Conservation (phyloP, 1,140 invertebrate genomes). For the Orchesella cincta region DNA sequence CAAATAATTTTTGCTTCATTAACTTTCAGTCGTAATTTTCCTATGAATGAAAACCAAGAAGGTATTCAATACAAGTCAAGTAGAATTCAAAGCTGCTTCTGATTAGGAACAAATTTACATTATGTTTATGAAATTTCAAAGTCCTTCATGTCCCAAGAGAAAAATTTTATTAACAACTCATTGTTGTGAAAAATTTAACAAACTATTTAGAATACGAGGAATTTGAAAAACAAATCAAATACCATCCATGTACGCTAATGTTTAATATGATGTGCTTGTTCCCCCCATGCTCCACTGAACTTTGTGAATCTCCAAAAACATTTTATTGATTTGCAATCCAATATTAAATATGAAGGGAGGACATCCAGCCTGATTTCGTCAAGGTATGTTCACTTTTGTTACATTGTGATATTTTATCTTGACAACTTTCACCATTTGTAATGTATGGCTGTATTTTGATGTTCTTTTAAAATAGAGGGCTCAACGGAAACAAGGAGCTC, state of each 20-base stretch:
- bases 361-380: conserved; percentile 29
- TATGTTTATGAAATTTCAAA: too few relatives aligned
- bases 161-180: too few relatives aligned
- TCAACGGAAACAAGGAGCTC: conserved; percentile 8
- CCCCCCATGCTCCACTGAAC: background rate
- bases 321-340: background rate
- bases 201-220: background rate
- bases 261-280: conserved; percentile 24
- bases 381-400: conserved; percentile 7
- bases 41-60: too few relatives aligned
- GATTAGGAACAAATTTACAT: too few relatives aligned
- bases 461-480: conserved; percentile 11
- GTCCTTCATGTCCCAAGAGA: background rate
- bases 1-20: too few relatives aligned
- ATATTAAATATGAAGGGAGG: background rate
- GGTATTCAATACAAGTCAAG: too few relatives aligned
- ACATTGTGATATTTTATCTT: background rate
- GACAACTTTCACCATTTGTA: background rate
- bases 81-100: too few relatives aligned
- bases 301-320: background rate
- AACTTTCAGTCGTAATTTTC: too few relatives aligned
- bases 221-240: background rate
- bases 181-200: background rate
- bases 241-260: background rate
- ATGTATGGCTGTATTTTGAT: background rate